Evolutionary conservation across 1,140 invertebrate genomes (phyloP).

Genomic region (Drosophila quadrilineata): DNA sequence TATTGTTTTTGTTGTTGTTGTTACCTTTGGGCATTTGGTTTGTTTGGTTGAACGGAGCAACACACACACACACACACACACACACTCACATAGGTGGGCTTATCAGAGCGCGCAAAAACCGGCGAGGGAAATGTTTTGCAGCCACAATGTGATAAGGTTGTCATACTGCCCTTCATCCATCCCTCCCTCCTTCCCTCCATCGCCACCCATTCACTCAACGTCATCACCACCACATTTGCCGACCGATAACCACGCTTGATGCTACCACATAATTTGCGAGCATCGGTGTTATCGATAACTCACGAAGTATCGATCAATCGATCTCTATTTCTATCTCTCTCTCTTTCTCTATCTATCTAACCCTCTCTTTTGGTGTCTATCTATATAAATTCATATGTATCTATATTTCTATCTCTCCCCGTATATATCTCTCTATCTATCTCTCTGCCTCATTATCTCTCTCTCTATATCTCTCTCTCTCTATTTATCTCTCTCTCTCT

Average conservation of each 20-base stretch:
- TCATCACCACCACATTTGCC: too few species aligned
- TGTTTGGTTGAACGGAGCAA: constrained; percentile 12
- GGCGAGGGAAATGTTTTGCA: constrained; percentile 12
- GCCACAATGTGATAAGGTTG: constrained; percentile 18
- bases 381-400: not conserved
- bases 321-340: too few species aligned
- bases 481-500: not conserved
- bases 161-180: not conserved
- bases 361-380: not conserved
- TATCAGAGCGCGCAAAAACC: constrained; percentile 25
- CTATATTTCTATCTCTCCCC: not conserved
- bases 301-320: too few species aligned
- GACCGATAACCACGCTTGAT: too few species aligned
- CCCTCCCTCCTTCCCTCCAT: not conserved
- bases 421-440: not conserved
- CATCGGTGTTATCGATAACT: too few species aligned
- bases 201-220: too few species aligned
- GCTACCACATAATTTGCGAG: too few species aligned
- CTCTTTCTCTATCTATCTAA: not conserved
- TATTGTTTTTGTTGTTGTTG: constrained; percentile 1
- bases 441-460: not conserved
- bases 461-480: not conserved
- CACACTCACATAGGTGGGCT: not conserved
- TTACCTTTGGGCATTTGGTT: constrained; percentile 8
- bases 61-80: not conserved